Conservation (phyloP, 2,113 vertebrate species). For the Clarias magur region DNA sequence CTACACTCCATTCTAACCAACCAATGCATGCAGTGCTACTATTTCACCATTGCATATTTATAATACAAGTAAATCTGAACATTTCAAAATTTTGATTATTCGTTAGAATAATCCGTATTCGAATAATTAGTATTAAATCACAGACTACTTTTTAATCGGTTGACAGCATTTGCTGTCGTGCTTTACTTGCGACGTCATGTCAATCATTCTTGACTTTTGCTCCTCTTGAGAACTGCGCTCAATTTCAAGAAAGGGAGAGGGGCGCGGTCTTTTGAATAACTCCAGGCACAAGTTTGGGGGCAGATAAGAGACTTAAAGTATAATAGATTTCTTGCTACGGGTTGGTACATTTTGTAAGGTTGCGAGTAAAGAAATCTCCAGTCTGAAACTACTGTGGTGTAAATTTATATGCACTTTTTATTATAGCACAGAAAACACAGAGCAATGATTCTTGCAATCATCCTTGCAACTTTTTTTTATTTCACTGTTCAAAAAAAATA, state of each 20-base stretch:
- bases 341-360: neutral
- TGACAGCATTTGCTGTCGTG: neutral
- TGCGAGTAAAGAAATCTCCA: neutral
- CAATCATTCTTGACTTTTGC: neutral
- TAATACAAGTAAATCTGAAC: too few species aligned
- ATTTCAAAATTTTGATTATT: too few species aligned
- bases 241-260: neutral
- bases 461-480: too few species aligned
- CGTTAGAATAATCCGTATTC: too few species aligned
- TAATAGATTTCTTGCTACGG: neutral
- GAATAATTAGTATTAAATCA: too few species aligned
- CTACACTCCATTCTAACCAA: too few species aligned
- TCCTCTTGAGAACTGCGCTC: neutral
- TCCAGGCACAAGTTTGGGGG: neutral
- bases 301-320: neutral
- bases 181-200: neutral
- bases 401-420: neutral
- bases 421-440: neutral
- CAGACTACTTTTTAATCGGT: too few species aligned
- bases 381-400: neutral
- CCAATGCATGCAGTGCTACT: too few species aligned
- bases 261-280: neutral
- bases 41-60: too few species aligned
- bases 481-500: too few species aligned
- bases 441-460: too few species aligned